phyloP scores from a whole-genome alignment of 2,888 invertebrate species.

The Bombylius discolor region DNA sequence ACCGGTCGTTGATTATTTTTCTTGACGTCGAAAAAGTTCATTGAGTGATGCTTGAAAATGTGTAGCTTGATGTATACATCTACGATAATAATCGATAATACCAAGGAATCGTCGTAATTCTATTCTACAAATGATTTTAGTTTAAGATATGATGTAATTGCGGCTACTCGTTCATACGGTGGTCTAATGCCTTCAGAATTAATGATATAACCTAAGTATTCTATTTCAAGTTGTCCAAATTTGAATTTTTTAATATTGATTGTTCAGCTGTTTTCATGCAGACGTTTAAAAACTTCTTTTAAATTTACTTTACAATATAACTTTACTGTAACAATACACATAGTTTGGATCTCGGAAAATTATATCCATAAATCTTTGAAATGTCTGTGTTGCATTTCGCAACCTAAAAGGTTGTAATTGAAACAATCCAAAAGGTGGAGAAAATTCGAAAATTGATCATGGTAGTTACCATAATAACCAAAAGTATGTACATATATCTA shows the following conservation, averaged over 20 bases:
- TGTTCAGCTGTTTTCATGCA: not conserved
- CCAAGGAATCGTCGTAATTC: not conserved
- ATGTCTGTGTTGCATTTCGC: slow-evolving; percentile 3
- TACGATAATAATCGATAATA: not conserved
- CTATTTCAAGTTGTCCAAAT: not conserved
- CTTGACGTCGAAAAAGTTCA: not conserved
- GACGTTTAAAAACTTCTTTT: not conserved
- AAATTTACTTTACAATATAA: not conserved
- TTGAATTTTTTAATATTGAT: not conserved
- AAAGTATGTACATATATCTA: too few species aligned
- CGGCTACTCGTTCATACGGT: not conserved
- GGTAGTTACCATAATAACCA: too few species aligned
- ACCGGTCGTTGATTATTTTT: not conserved
- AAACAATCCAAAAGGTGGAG: not conserved
- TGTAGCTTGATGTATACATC: not conserved
- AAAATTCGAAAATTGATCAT: too few species aligned
- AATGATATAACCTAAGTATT: not conserved
- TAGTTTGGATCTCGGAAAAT: not conserved
- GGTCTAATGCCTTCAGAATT: not conserved
- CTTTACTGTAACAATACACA: not conserved
- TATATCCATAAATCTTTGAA: not conserved
- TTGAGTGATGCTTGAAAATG: not conserved
- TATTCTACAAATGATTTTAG: not conserved
- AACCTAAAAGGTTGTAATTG: not conserved
- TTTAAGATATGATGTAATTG: not conserved